Percentiles rank a stretch among this genome's conserved stretches.
Evolutionary conservation across 2,888 invertebrate genomes (phyloP).

Genomic region (Oscheius myriophilus): DNA sequence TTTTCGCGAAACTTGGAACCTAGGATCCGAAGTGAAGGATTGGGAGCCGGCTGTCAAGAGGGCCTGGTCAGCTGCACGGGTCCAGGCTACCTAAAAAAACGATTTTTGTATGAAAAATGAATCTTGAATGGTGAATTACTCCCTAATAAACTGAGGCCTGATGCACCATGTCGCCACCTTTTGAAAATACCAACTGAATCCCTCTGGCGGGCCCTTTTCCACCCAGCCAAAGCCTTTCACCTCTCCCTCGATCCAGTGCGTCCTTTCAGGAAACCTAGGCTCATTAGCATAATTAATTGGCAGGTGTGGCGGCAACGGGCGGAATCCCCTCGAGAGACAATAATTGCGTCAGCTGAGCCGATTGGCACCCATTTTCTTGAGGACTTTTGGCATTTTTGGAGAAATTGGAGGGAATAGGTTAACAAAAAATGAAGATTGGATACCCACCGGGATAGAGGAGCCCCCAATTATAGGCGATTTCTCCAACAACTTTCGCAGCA

Average conservation of each 20-base stretch:
- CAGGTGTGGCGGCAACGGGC: slow-evolving; percentile 20
- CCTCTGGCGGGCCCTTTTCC: slow-evolving; percentile 18
- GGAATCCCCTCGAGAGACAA: slow-evolving; percentile 24
- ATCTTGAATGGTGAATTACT: background rate
- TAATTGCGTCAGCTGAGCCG: slow-evolving; percentile 22
- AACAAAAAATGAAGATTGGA: no score
- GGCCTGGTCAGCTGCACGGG: slow-evolving; percentile 62
- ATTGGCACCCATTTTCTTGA: background rate
- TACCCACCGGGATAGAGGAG: no score
- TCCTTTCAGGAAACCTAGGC: background rate
- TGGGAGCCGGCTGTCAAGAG: slow-evolving; percentile 66
- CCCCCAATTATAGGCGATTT: no score
- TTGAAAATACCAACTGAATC: background rate
- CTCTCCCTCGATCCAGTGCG: slow-evolving; percentile 3
- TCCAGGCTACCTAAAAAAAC: slow-evolving; percentile 61
- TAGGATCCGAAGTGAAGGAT: slow-evolving; percentile 63
- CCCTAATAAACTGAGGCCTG: slow-evolving; percentile 4
- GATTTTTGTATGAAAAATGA: background rate
- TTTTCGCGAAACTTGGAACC: slow-evolving; percentile 65
- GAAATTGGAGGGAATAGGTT: no score
- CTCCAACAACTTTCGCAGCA: no score
- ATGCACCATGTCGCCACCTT: background rate
- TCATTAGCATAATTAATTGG: slow-evolving; percentile 32
- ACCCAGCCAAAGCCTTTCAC: background rate
- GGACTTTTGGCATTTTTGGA: no score